Base-by-base conservation (phyloP, 2,113 vertebrate genomes). In the Passer montanus region DNA sequence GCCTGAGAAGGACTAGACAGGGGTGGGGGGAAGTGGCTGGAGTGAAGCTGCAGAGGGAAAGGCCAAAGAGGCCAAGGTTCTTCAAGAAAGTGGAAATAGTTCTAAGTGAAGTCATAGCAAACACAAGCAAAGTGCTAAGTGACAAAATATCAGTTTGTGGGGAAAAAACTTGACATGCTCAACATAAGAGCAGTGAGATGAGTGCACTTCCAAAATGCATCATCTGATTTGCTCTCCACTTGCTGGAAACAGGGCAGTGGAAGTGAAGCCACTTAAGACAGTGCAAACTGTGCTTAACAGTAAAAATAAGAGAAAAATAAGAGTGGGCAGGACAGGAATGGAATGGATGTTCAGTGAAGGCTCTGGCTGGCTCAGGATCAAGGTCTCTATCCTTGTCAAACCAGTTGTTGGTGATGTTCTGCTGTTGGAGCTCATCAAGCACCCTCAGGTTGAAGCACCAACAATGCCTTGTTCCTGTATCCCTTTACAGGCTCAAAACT, bases 1-100 rank as follows among this genome's bases (percentile, higher is more conserved):
- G 8, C 22, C 80, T 94, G 60, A 49, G 46, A 59, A 78, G 27
- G 18, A n/a, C 19, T 86, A n/a, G 68, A n/a, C 0, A 2, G 24
- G 1, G 6, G 1, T 6, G 11, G 11, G 21, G 4, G 13, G 5
- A 35, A 22, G 43, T 50, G 26, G 2, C 46, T 66, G 41, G 35
- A 83, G 20, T 30, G 33, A 73, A 52, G 33, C 19, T 75, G 68
- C 26, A 56, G 49, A 60, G 52, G 39, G n/a, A 60, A 15, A 72
- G 35, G 15, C 74, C 21, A 26, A 30, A 55, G 33, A 23, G 15
- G 47, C 66, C 23, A 28, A 3, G 0, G 10, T 41, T 77, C 27
- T 72, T 89, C 24, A 62, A 55, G 41, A 52, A 68, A 64, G 50
- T 20, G 74, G 75, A 73, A 68, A 60, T 52, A 37, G 24, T 39